A percentile compares a stretch with the other conserved stretches of the same genome.
phyloP scores from a whole-genome alignment of 92 coral and sea anemone genomes.

The Metridium senile region DNA sequence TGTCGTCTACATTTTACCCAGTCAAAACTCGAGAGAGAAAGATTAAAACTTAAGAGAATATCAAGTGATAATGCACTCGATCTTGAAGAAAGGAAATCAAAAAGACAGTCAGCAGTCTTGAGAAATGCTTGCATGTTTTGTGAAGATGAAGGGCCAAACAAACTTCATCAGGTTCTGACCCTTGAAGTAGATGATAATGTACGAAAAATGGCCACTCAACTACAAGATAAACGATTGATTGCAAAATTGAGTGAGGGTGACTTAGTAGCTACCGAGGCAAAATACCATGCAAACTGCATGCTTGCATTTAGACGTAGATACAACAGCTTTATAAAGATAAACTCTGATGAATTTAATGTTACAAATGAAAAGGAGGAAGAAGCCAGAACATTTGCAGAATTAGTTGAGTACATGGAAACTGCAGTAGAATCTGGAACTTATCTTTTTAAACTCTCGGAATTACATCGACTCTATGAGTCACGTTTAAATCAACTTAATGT shows the following conservation, averaged over 20 bases:
- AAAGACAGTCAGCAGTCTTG: no score
- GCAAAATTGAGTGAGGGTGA: background rate
- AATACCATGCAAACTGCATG: slow-evolving; percentile 19
- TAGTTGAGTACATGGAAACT: slow-evolving; percentile 7
- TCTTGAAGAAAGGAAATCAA: no score
- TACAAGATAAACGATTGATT: background rate
- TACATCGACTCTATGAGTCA: background rate
- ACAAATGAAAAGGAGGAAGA: background rate
- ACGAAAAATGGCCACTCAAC: slow-evolving; percentile 15
- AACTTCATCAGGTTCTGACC: slow-evolving; percentile 24
- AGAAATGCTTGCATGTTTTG: slow-evolving; percentile 39
- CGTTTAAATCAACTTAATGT: slow-evolving; percentile 3
- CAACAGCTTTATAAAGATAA: background rate
- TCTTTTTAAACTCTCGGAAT: background rate
- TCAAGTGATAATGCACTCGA: no score
- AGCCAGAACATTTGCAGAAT: slow-evolving; percentile 19
- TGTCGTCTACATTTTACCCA: slow-evolving; percentile 33
- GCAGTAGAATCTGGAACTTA: background rate
- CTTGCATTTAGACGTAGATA: background rate
- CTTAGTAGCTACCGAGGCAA: slow-evolving; percentile 10
- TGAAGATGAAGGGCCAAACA: slow-evolving; percentile 23
- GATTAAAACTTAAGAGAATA: no score
- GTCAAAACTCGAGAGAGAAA: slow-evolving; percentile 41
- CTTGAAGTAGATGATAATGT: slow-evolving; percentile 13
- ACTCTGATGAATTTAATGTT: slow-evolving; percentile 4